phyloP scores from a whole-genome alignment of 2,113 vertebrate genomes.

The Anolis sagrei region DNA sequence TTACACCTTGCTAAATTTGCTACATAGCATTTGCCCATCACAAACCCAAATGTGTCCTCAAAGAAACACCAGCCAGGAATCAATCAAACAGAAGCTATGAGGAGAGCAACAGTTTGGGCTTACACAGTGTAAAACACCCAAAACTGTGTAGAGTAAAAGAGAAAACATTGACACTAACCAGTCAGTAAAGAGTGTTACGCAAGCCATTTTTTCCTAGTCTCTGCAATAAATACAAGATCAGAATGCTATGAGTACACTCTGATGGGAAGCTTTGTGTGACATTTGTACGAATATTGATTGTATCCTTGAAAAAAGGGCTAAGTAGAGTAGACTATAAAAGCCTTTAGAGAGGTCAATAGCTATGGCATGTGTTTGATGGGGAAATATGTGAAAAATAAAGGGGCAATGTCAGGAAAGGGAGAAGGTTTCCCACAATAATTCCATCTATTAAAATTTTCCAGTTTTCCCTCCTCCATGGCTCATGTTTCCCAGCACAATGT shows the following conservation, averaged over 20 bases:
- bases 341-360: background rate
- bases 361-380: background rate
- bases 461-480: background rate
- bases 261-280: slow-evolving; percentile 21
- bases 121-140: slow-evolving; percentile 8
- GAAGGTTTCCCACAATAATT: slow-evolving; percentile 40
- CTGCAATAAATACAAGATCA: slow-evolving; percentile 10
- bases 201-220: background rate
- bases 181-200: background rate
- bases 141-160: background rate
- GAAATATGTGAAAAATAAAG: slow-evolving; percentile 2
- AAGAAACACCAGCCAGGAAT: slow-evolving; percentile 56
- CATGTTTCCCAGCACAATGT: background rate
- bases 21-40: slow-evolving; percentile 78
- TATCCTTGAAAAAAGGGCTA: slow-evolving; percentile 22
- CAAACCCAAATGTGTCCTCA: slow-evolving; percentile 73
- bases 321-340: slow-evolving; percentile 1
- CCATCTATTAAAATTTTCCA: slow-evolving; percentile 14
- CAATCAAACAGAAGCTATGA: slow-evolving; percentile 9
- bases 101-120: slow-evolving; percentile 10
- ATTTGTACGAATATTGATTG: slow-evolving; percentile 37
- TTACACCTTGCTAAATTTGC: slow-evolving; percentile 78
- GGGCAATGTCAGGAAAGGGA: background rate
- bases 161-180: background rate
- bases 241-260: slow-evolving; percentile 4